Conservation (phyloP, 2,797 vertebrate genomes). For the Sebastes cheni region DNA sequence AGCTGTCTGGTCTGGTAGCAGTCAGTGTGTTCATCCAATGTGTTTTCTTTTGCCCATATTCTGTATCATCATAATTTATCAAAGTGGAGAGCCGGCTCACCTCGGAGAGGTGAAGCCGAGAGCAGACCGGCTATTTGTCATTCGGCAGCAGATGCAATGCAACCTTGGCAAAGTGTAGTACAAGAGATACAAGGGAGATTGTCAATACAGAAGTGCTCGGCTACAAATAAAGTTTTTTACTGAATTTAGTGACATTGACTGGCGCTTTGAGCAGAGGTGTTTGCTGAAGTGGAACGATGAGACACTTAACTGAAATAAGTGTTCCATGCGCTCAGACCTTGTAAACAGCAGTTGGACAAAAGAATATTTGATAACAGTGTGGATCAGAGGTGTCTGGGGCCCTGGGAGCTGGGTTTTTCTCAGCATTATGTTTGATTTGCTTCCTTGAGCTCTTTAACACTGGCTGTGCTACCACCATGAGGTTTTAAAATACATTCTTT, state of each 20-base stretch:
- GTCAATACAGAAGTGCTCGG: constrained; percentile 23
- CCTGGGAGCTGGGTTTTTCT: not conserved
- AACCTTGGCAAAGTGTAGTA: constrained; percentile 64
- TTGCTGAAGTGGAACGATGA: constrained; percentile 61
- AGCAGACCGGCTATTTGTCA: constrained; percentile 58
- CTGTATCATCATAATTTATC: constrained; percentile 56
- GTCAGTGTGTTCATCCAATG: not conserved
- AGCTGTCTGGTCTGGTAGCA: not conserved
- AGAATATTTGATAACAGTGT: constrained; percentile 7
- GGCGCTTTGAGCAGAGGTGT: constrained; percentile 32
- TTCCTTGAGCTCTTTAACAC: not conserved
- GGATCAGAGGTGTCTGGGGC: not conserved
- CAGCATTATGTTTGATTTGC: constrained; percentile 3
- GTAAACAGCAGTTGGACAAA: constrained; percentile 28
- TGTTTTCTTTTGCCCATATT: constrained; percentile 12
- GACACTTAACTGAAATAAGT: constrained; percentile 39
- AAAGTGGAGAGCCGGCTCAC: constrained; percentile 42
- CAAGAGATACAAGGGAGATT: constrained; percentile 56
- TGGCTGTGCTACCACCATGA: not conserved
- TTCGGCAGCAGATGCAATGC: constrained; percentile 65
- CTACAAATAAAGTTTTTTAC: constrained; percentile 57
- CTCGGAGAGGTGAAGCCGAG: constrained; percentile 39
- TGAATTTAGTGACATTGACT: constrained; percentile 57
- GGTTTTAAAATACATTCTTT: not conserved
- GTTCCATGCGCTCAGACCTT: constrained; percentile 17